Base-by-base conservation (phyloP, 2,113 vertebrate species). In the western clawed frog (Xenopus tropicalis) region DNA sequence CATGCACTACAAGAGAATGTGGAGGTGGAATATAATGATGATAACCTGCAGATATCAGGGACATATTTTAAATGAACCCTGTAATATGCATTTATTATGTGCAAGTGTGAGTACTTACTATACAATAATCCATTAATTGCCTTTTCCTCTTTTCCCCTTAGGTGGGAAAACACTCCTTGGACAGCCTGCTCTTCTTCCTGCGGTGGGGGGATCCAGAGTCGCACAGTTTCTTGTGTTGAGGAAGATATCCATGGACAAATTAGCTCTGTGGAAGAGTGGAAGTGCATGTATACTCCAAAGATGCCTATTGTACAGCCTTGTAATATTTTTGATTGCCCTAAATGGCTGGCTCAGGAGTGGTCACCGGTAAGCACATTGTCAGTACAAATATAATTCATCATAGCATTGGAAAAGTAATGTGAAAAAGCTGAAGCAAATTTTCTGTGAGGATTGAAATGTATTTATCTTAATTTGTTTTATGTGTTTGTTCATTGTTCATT, bases 281-380 rank as follows among this genome's bases (percentile, higher is more conserved):
- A 99, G 85, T 99, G 97, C 89, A 94, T 96, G 85, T 99, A 99
- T 78, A 91, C 93, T 59, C 88, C 93, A 64, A 97, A 96, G 89
- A 93, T 91, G 20, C 90, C 93, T 64, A 84, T 93, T 82, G 81
- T 94, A 69, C 97, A 97, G 83, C 93, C 96, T 78, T 99, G 97
- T 87, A 99, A 98, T 87, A 83, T 93, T 80, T 98, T 94, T 77
- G 93, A 95, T 88, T 99, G 97, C 79, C 97, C 97, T 74, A 96
- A 94, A 77, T 99, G 97, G 96, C 88, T 96, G 84, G 94, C 96
- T 61, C 97, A 99, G 84, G 97, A 99, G 79, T 98, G 97, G 97
- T 98, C 97, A 75, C 94, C 94, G 72, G 97, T 99, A 92, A 90
- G 79, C 75, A 17, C 17, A 17, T 54, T 20, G 1, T 4, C 19